phyloP scores from a whole-genome alignment of 2,113 vertebrate genomes.

The Bombycilla garrulus region DNA sequence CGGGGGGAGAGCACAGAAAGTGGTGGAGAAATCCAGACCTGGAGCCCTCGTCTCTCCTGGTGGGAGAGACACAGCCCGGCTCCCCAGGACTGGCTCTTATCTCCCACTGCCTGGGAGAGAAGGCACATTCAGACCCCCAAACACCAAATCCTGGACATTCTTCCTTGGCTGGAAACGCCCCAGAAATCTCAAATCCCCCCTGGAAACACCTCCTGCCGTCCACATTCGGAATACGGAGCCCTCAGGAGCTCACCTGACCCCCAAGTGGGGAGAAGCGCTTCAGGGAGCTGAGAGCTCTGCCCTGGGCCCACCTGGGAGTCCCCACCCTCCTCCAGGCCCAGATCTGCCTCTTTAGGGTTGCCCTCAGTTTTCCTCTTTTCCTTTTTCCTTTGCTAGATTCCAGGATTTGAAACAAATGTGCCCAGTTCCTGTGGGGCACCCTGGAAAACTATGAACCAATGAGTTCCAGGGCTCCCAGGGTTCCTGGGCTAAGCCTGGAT shows the following conservation, averaged over 20 bases:
- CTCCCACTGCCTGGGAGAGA: not conserved
- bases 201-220: not conserved
- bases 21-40: fast-evolving
- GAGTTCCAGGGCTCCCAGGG: not conserved
- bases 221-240: fast-evolving
- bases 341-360: fast-evolving
- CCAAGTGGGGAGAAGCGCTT: not conserved
- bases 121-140: fast-evolving
- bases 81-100: not conserved
- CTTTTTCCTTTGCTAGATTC: fast-evolving
- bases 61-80: not conserved
- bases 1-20: not conserved
- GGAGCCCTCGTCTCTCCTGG: not conserved
- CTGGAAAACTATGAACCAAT: not conserved
- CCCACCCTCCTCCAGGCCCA: not conserved
- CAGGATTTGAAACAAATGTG: fast-evolving
- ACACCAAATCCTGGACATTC: fast-evolving
- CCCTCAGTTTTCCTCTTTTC: not conserved
- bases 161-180: not conserved
- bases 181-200: not conserved
- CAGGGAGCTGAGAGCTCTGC: not conserved
- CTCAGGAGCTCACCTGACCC: not conserved
- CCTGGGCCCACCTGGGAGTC: fast-evolving
- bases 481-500: not conserved
- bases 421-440: not conserved